These are phyloP conservation scores for Orthosia cruda DNA, from an alignment of 2,888 invertebrate species.

Conservation along the genomic window DNA sequence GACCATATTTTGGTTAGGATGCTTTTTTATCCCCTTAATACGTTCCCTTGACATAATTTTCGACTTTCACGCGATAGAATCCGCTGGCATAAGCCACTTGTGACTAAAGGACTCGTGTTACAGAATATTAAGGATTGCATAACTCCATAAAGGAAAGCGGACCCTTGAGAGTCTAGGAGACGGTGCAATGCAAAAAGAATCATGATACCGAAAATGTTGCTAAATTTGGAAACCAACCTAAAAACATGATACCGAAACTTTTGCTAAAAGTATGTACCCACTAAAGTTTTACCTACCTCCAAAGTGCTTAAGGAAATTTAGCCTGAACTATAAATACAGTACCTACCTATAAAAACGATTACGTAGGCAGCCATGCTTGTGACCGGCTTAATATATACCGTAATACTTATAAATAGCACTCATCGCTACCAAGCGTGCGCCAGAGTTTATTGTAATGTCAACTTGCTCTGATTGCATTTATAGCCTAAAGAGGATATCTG, in stretches of 20 bases:
- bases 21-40: no score
- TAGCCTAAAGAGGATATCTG: conserved; percentile 36
- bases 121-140: no score
- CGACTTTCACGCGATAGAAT: no score
- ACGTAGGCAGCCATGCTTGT: conserved; percentile 7
- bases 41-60: no score
- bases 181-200: neutral
- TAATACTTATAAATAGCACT: conserved; percentile 68
- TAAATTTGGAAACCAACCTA: neutral
- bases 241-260: no score
- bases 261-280: no score
- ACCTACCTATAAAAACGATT: conserved; percentile 12
- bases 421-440: conserved; percentile 41
- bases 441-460: conserved; percentile 61
- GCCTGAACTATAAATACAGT: conserved; percentile 6
- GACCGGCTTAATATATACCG: conserved; percentile 39
- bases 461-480: conserved; percentile 50
- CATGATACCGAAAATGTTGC: neutral
- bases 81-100: no score
- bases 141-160: neutral
- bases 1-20: no score
- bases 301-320: conserved; percentile 36
- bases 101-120: no score
- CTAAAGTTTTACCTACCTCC: neutral
- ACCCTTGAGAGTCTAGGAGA: neutral